Conservation (phyloP, 2,888 invertebrate species). For the Galeruca laticollis region DNA sequence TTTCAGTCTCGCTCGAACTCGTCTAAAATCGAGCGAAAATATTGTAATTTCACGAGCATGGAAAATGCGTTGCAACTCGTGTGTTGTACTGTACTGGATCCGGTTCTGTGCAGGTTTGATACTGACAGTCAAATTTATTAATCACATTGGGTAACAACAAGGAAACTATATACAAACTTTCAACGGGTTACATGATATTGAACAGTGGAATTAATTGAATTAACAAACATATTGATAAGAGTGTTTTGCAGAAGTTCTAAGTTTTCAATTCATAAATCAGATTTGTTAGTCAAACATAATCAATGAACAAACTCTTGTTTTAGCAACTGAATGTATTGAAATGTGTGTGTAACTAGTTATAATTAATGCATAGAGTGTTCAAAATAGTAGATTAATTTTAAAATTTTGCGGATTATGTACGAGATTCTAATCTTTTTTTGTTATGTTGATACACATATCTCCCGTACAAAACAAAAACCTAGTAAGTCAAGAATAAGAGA, state of each 20-base stretch:
- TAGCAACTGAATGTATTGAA: background rate
- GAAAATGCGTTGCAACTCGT: too few relatives aligned
- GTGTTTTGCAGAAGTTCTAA: background rate
- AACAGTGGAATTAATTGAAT: background rate
- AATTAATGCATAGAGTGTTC: too few relatives aligned
- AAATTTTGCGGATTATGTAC: too few relatives aligned
- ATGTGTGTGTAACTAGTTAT: background rate
- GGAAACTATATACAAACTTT: background rate
- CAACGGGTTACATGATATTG: background rate
- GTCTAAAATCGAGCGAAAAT: too few relatives aligned
- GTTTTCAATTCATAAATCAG: background rate
- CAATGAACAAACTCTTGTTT: background rate
- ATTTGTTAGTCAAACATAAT: background rate
- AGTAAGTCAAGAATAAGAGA: too few relatives aligned
- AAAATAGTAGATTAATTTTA: too few relatives aligned
- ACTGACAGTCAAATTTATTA: background rate
- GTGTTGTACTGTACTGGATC: too few relatives aligned
- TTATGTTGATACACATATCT: too few relatives aligned
- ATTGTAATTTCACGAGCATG: too few relatives aligned
- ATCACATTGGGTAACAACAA: background rate
- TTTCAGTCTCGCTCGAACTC: too few relatives aligned
- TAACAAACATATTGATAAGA: background rate
- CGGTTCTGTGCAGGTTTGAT: background rate
- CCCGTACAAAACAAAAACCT: too few relatives aligned
- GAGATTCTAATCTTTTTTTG: too few relatives aligned